Evolutionary conservation across 2,113 vertebrate species (phyloP), one percentile per base, ranked within the genome.

Genomic region (Phaetusa simplex): DNA sequence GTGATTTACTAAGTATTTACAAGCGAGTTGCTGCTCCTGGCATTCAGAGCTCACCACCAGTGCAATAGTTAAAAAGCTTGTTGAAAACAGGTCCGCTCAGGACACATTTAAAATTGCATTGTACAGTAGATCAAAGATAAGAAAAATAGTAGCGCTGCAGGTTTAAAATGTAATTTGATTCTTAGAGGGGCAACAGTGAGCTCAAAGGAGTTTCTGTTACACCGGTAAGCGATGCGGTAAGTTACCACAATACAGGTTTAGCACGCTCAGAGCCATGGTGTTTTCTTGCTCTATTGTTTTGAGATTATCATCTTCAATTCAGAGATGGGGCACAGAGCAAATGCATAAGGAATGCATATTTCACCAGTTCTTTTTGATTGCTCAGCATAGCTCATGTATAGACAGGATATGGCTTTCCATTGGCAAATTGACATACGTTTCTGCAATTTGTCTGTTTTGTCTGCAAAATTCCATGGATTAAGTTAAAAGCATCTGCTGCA

Each of bases 381-480:
- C 38, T 89, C 38, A 40, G 5, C 19, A 20, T 47, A 82, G 79
- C 52, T 50, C 50, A 34, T 0, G 2, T 56, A 55, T 14, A 69
- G 56, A 49, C 56, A 81, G 76, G 72, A 70, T 66, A 62, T 64
- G 52, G 52, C 42, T 94, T 93, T 91, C 62, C 42, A 67, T 1
- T 66, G 76, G 82, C 90, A 94, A 82, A 66, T 2, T 58, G 82
- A 69, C 66, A 82, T 69, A 66, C 0, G 0, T 42, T 83, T 86
- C 64, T 93, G 71, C 64, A 81, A 88, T 97, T 95, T 93, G 88
- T 90, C 88, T 93, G 88, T 94, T 95, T 95, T 95, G 90, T 88
- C 94, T 97, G 92, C 79, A 84, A 36, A 92, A 92, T 88, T 93
- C 67, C 88, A 32, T 47, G 65, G 88, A 58, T 15, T 5, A 42